A percentile compares a stretch with the other conserved stretches of the same genome.
Evolutionary conservation across 1,140 invertebrate genomes (phyloP).

Genomic region (Plodia interpunctella): DNA sequence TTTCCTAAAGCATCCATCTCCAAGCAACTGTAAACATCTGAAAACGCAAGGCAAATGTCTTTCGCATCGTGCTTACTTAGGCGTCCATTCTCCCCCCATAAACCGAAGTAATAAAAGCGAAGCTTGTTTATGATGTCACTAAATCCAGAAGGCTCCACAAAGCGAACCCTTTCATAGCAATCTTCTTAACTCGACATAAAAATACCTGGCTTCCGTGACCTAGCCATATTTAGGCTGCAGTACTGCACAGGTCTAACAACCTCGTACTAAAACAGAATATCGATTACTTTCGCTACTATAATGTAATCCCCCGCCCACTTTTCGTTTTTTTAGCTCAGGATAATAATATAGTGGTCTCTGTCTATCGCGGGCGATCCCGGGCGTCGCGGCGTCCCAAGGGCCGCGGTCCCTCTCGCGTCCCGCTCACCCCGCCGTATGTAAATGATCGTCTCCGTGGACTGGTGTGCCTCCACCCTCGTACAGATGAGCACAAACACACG

Average conservation of each 20-base stretch:
- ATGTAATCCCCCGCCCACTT: slow-evolving; percentile 77
- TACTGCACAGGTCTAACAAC: slow-evolving; percentile 65
- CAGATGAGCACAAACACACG: slow-evolving; percentile 32
- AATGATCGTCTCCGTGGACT: slow-evolving; percentile 62
- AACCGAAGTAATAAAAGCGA: slow-evolving; percentile 21
- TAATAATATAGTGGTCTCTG: slow-evolving; percentile 75
- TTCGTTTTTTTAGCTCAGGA: slow-evolving; percentile 78
- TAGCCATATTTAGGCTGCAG: slow-evolving; percentile 65
- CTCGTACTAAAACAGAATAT: slow-evolving; percentile 77
- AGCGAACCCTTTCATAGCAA: slow-evolving; percentile 17
- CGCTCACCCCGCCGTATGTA: slow-evolving; percentile 65
- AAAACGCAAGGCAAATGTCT: slow-evolving; percentile 5
- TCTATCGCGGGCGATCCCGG: slow-evolving; percentile 44
- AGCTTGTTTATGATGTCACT: slow-evolving; percentile 25
- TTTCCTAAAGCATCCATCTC: background rate
- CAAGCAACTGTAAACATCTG: background rate
- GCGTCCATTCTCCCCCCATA: slow-evolving; percentile 8
- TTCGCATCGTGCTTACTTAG: slow-evolving; percentile 9
- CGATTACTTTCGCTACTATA: slow-evolving; percentile 80
- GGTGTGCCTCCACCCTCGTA: slow-evolving; percentile 49
- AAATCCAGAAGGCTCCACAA: slow-evolving; percentile 12
- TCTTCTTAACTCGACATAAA: slow-evolving; percentile 32
- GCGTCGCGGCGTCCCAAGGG: slow-evolving; percentile 38
- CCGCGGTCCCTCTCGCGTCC: slow-evolving; percentile 61
- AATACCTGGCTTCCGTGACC: slow-evolving; percentile 36